Evolutionary conservation across 2,797 vertebrate species (phyloP), one percentile per base, ranked within the genome.

Genomic region (Parauchenoglanis punctatus): DNA sequence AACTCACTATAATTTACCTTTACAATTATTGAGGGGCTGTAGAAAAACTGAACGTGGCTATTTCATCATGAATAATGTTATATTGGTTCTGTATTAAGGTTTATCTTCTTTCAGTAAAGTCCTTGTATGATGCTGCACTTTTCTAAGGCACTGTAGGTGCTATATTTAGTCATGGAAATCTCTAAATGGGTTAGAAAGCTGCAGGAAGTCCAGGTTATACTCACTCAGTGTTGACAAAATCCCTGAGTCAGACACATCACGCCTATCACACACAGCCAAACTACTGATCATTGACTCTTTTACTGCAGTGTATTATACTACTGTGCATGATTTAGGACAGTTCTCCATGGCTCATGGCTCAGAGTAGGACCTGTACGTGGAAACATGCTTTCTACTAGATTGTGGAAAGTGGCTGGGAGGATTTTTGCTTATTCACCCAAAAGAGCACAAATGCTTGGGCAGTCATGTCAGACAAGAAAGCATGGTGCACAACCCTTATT

Each of bases 151-250:
- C 23, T 75, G 44, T 4, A 15, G 23, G 44, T 7, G 1, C 7
- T 54, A 54, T 80, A 87, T 87, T 87, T 87, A 87, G 86, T 86
- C 80, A 77, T 61, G 31, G 12, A 65, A 76, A 31, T 31, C n/a
- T 56, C 49, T 31, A 18, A 56, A 78, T 56, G 15, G 15, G 15
- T 28, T 78, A 56, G 4, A 76, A 25, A n/a, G 25, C 46, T 76
- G 12, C 40, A 73, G 2, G 13, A 76, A 8, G 12, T 76, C 46
- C 49, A 56, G 76, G 76, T 78, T 78, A 54, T 54, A 76, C 25
- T 49, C 46, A 52, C 12, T n/a, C 25, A 17, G 76, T 31, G 8
- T 54, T 54, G 52, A 52, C 15, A 76, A 76, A 76, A 17, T 54
- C 10, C 23, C 70, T 46, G 7, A 52, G 46, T 78, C 76, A 78